Evolutionary conservation across 2,888 invertebrate genomes (phyloP).

Genomic region (Drosophila greeni): DNA sequence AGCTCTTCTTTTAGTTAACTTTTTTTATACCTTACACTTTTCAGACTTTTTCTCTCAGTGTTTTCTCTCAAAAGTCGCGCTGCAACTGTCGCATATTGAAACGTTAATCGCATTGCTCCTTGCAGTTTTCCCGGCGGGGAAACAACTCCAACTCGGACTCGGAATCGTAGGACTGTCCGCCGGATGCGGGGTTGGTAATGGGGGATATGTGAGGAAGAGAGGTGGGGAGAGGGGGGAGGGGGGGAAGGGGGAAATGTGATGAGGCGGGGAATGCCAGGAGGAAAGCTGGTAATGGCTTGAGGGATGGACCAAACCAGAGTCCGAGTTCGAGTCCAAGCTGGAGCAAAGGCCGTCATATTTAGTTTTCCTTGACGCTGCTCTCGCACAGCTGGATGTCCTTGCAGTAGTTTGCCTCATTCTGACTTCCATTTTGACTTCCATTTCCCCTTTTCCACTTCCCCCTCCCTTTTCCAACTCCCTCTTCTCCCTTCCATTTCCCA

Average conservation of each 20-base stretch:
- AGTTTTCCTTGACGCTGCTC: constrained; percentile 42
- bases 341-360: constrained; percentile 44
- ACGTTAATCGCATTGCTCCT: constrained; percentile 68
- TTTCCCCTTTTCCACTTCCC: neutral
- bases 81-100: constrained; percentile 71
- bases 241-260: neutral
- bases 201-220: neutral
- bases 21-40: too few species aligned
- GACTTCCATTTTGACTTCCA: neutral
- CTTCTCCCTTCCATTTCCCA: too few species aligned
- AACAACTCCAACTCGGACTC: constrained; percentile 17
- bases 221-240: too few species aligned
- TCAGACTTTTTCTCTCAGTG: constrained; percentile 19
- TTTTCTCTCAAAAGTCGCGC: constrained; percentile 44
- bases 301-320: neutral
- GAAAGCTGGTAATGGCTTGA: neutral
- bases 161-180: constrained; percentile 11
- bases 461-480: constrained; percentile 23
- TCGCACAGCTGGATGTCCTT: constrained; percentile 45
- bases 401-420: neutral
- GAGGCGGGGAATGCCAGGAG: too few species aligned
- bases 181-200: constrained; percentile 3
- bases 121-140: constrained; percentile 39
- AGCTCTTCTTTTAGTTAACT: too few species aligned
- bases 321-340: neutral